A percentile compares a stretch with the other conserved stretches of the same genome.
phyloP scores from a whole-genome alignment of 2,797 vertebrate species.

The Melanotaenia pygmaea region DNA sequence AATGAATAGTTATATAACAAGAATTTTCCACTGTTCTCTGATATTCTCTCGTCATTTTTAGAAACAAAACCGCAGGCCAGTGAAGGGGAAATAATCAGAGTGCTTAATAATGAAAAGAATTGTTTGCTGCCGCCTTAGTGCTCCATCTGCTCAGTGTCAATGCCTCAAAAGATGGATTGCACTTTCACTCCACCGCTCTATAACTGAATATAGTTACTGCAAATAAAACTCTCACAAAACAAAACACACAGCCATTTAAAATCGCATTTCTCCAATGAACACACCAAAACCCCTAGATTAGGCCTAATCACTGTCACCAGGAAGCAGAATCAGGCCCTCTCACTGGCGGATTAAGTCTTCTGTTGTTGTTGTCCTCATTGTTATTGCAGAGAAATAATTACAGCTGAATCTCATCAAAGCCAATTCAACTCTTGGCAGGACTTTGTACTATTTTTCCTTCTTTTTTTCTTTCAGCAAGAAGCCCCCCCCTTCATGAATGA shows the following conservation, averaged over 20 bases:
- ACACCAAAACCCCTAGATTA: conserved; percentile 83
- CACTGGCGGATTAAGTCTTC: conserved; percentile 86
- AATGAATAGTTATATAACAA: conserved; percentile 2
- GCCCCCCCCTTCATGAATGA: conserved; percentile 64
- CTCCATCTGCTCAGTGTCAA: conserved; percentile 27
- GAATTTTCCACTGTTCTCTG: background rate
- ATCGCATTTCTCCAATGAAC: conserved; percentile 82
- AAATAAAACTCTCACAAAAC: conserved; percentile 67
- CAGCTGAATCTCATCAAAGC: conserved; percentile 86
- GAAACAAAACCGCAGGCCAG: background rate
- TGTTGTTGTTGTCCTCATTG: conserved; percentile 85
- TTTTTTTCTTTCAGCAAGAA: conserved; percentile 56
- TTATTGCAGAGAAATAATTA: conserved; percentile 86
- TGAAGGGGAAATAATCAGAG: conserved; percentile 6
- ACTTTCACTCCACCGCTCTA: conserved; percentile 39
- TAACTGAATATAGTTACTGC: conserved; percentile 34
- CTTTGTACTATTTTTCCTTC: conserved; percentile 54
- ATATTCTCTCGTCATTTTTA: background rate
- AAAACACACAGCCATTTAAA: conserved; percentile 76
- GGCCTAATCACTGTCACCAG: conserved; percentile 86
- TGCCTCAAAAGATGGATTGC: conserved; percentile 43
- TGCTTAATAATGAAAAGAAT: conserved; percentile 12
- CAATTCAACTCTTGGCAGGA: conserved; percentile 84
- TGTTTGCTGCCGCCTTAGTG: background rate
- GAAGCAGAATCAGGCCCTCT: conserved; percentile 83